A percentile compares a stretch with the other conserved stretches of the same genome.
Evolutionary conservation across 2,797 vertebrate species (phyloP).

Genomic region (Tinamus major): DNA sequence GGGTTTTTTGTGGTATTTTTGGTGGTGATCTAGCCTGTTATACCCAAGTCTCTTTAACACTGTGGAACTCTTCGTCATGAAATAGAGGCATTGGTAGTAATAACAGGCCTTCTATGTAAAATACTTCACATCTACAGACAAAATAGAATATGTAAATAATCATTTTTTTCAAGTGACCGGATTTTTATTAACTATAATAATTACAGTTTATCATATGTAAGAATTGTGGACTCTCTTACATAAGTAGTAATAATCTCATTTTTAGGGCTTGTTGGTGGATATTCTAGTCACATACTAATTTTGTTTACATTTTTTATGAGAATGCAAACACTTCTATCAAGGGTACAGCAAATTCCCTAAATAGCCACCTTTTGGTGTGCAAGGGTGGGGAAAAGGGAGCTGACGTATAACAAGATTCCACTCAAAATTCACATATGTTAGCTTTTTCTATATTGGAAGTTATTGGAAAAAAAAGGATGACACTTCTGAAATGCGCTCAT

Average conservation of each 20-base stretch:
- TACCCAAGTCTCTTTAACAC: not conserved
- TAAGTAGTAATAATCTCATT: not conserved
- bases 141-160: not conserved
- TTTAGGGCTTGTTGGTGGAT: not conserved
- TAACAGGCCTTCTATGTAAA: not conserved
- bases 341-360: not conserved
- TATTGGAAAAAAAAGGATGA: not conserved
- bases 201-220: not conserved
- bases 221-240: not conserved
- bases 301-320: not conserved
- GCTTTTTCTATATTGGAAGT: not conserved
- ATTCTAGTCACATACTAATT: slow-evolving; percentile 2
- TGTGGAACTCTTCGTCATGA: not conserved
- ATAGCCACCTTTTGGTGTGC: not conserved
- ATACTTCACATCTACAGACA: not conserved
- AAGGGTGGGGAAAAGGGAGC: not conserved
- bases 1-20: not conserved
- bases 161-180: not conserved
- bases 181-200: not conserved
- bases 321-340: slow-evolving; percentile 18
- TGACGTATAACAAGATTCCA: not conserved
- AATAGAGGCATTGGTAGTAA: not conserved
- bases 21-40: not conserved
- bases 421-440: not conserved
- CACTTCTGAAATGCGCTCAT: not conserved